Base-by-base conservation (phyloP, 2,797 vertebrate species). In the Falco columbarius region DNA sequence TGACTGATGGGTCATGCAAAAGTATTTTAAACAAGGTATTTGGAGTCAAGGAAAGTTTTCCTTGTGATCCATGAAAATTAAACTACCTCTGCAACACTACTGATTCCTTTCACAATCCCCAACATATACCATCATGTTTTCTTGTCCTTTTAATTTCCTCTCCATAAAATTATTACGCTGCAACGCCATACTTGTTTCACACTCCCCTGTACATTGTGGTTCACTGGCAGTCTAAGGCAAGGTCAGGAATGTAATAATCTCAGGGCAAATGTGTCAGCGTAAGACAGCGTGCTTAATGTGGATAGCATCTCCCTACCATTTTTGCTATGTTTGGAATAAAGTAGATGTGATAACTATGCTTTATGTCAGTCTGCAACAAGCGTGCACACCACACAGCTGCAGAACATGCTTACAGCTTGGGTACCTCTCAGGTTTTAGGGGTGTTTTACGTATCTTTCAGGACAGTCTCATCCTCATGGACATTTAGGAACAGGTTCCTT, bases 241-340 rank as follows among this genome's bases (percentile, higher is more conserved):
- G 17, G 27, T 49, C 26, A 81, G 40, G 27, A 83, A 44, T 9
- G 14, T 18, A 76, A 62, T 10, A 17, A 38, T 17, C 23, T 47
- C 47, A 36, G 11, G 42, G n/a, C 19, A 81, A 67, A 34, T 42
- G 59, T 1, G 5, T 54, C 58, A 71, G 17, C 7, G 1, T 51
- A 44, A 49, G 4, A 32, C 42, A 81, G 16, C 0, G 3, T 51
- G 30, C 16, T 36, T 24, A 27, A 42, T 0, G 2, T 1, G 13
- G 47, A 67, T 34, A 34, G 10, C 6, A 8, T 5, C 27, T 72
- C 66, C 66, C 55, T 56, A 23, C 19, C 30, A 32, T 19, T 75
- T 80, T 32, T 61, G 21, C 26, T 34, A 1, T 9, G 12, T 30
- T 42, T 77, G 36, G 32, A 89, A 71, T 44, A 59, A 75, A 71